Evolutionary conservation across 2,888 invertebrate genomes (phyloP), one percentile per base, ranked within the genome.

Genomic region (Osedax fenrisi): DNA sequence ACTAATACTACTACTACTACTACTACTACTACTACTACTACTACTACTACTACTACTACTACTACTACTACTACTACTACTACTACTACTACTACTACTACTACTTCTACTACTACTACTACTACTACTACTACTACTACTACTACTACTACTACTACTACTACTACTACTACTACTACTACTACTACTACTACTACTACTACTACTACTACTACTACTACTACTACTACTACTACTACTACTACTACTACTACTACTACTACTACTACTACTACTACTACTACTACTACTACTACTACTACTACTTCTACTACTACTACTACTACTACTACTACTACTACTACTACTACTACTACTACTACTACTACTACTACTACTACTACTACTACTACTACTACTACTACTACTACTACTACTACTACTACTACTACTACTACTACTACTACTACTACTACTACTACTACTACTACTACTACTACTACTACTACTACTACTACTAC

Each of bases 211-310:
- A 61, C 61, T 61, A 61, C 5, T 61, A 61, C 61, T 61, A 61
- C 61, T 61, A 61, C 61, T 61, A 61, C 61, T 61, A 61, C 61
- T 61, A 61, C 61, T 61, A 61, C 61, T 61, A 61, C 61, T 61
- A 61, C 61, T 61, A 61, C 61, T 61, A 61, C 61, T 61, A 10
- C 61, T 61, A 61, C 2, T 61, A 10, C 2, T 61, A 61, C 61
- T 3, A 5, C 61, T 61, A 61, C 61, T 61, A 5, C 61, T 61
- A 61, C 61, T 61, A 61, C 61, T 61, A 61, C 61, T 61, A 61
- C 61, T 61, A 61, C 61, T 61, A 61, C 61, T 61, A 61, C 61
- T 61, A 61, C 61, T 61, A 61, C 5, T 61, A 61, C 61, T 61
- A 61, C 61, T 61, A 61, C 61, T 61, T 22, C 61, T 61, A 61